Evolutionary conservation across 2,113 vertebrate species (phyloP).

Genomic region (Phyllostomus discolor): DNA sequence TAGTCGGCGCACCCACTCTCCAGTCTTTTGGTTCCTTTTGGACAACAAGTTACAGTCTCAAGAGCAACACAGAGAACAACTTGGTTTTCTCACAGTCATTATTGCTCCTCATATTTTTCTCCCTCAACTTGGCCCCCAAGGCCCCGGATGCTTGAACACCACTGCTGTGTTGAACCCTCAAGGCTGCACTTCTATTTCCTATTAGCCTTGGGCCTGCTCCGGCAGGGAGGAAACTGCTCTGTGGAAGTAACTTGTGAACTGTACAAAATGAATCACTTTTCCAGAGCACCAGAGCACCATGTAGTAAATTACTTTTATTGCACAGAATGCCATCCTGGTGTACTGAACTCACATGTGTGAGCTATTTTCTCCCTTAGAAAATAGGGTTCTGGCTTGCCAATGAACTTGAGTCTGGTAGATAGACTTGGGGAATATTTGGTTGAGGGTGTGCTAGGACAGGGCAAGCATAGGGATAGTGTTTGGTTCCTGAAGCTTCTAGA

Average conservation of each 20-base stretch:
- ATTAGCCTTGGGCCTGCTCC: constrained; percentile 4
- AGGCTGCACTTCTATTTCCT: not conserved
- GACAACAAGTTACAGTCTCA: not conserved
- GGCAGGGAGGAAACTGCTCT: constrained; percentile 19
- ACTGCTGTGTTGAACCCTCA: not conserved
- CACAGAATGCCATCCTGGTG: constrained; percentile 40
- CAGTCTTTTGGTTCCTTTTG: not conserved
- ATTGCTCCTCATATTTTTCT: not conserved
- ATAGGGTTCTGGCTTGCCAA: not conserved
- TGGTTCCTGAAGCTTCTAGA: not conserved
- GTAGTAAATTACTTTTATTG: constrained; percentile 69
- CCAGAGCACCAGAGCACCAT: constrained; percentile 19
- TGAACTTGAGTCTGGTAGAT: not conserved
- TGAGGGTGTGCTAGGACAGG: not conserved
- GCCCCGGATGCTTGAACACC: not conserved
- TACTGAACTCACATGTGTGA: constrained; percentile 37
- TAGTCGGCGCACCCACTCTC: fast-evolving
- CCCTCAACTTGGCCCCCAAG: not conserved
- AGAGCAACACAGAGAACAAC: not conserved
- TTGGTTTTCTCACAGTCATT: not conserved
- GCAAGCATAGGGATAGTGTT: not conserved
- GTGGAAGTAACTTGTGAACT: constrained; percentile 59
- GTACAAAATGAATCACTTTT: constrained; percentile 57
- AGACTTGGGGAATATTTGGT: not conserved
- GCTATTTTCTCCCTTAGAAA: constrained; percentile 27